These are phyloP conservation scores for Parazoanthus darwini DNA, from an alignment of 92 coral and sea anemone genomes.

Conservation along the genomic window DNA sequence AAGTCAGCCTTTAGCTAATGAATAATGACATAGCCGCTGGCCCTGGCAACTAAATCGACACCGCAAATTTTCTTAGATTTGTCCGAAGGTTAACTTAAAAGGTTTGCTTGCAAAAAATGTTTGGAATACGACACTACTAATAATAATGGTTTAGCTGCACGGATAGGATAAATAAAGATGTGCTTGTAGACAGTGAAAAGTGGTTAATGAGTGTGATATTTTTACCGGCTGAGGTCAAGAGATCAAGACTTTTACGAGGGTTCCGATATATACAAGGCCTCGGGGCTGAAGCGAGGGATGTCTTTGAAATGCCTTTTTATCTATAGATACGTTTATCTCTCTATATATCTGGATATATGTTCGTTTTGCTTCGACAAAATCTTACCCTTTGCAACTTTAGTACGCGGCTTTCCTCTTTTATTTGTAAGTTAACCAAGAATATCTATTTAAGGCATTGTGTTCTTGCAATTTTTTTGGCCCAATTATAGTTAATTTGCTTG, in stretches of 20 bases:
- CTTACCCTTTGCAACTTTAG: no score
- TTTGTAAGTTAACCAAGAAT: background rate
- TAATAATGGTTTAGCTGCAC: background rate
- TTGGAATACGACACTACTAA: background rate
- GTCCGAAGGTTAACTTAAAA: background rate
- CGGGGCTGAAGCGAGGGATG: background rate
- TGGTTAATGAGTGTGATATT: background rate
- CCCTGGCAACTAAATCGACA: background rate
- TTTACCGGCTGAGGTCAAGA: conserved; percentile 3
- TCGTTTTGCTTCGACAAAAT: background rate
- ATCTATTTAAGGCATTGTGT: background rate
- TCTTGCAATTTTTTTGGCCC: background rate
- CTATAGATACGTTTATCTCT: no score
- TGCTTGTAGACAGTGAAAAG: background rate
- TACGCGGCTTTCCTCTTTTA: background rate
- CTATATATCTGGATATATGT: background rate
- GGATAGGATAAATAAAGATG: background rate
- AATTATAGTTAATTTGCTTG: background rate
- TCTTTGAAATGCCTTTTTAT: background rate
- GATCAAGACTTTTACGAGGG: background rate
- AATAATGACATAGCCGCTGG: background rate
- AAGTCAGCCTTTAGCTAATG: background rate
- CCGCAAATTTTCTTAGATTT: no score
- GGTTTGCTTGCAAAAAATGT: background rate
- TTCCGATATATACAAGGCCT: background rate